Evolutionary conservation across 2,797 vertebrate species (phyloP).

Genomic region (Peromyscus attwateri): DNA sequence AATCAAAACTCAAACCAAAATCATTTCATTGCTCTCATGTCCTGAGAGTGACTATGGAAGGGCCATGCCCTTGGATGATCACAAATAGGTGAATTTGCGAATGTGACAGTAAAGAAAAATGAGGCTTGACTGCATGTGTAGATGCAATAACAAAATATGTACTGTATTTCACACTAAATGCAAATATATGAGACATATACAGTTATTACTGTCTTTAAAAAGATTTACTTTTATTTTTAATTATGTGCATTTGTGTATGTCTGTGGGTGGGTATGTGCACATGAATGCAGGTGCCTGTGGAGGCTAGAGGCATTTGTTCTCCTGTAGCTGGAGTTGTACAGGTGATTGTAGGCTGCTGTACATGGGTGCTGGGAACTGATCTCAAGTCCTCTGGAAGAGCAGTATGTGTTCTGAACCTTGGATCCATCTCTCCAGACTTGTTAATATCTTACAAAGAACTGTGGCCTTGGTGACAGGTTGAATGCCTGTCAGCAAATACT

Average conservation of each 20-base stretch:
- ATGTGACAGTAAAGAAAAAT: neutral
- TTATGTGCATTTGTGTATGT: neutral
- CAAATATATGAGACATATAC: neutral
- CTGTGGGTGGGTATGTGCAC: neutral
- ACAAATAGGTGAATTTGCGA: constrained; percentile 18
- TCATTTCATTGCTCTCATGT: neutral
- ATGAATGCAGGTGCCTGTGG: neutral
- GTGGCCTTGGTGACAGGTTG: neutral
- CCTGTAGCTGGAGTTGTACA: neutral
- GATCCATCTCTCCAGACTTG: neutral
- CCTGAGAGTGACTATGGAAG: neutral
- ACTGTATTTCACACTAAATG: neutral
- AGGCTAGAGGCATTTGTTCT: neutral
- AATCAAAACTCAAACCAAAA: neutral
- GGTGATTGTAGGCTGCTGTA: no score
- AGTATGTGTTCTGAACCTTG: neutral
- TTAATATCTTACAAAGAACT: neutral
- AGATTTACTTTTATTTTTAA: neutral
- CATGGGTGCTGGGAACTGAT: neutral
- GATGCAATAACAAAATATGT: neutral
- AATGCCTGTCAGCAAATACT: neutral
- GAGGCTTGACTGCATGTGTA: neutral
- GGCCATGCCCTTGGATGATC: neutral
- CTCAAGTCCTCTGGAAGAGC: neutral
- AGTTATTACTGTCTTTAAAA: neutral